phyloP scores from a whole-genome alignment of 1,140 invertebrate species.

The Trypoxylus dichotomus region DNA sequence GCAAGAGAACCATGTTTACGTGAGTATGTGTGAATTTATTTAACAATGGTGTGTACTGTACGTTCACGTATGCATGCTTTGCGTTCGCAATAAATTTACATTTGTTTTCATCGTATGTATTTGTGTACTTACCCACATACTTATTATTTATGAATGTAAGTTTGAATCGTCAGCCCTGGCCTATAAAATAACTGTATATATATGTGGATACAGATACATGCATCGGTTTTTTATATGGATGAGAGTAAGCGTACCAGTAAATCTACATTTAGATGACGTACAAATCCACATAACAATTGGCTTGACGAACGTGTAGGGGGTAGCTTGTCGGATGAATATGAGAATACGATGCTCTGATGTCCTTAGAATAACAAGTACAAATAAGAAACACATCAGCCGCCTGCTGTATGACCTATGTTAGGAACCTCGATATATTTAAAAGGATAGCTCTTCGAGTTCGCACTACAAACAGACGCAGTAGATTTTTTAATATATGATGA shows the following conservation, averaged over 20 bases:
- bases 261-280: conserved; percentile 28
- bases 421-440: not conserved
- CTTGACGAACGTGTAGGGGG: not conserved
- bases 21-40: not conserved
- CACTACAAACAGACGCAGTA: no score
- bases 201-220: not conserved
- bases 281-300: conserved; percentile 27
- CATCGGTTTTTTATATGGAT: conserved; percentile 13
- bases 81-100: not conserved
- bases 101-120: not conserved
- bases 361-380: not conserved
- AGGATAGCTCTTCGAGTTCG: not conserved
- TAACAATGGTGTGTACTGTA: not conserved
- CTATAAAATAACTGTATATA: conserved; percentile 2
- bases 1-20: not conserved
- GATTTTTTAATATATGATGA: no score
- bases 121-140: not conserved
- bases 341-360: not conserved
- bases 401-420: not conserved
- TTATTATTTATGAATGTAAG: not conserved
- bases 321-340: not conserved
- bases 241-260: conserved; percentile 21
- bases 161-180: not conserved
- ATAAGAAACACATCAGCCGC: not conserved
- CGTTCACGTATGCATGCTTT: not conserved